A percentile compares a stretch with the other conserved stretches of the same genome.
Evolutionary conservation across 2,797 vertebrate genomes (phyloP).

Genomic region (Phoxinus dragarum): DNA sequence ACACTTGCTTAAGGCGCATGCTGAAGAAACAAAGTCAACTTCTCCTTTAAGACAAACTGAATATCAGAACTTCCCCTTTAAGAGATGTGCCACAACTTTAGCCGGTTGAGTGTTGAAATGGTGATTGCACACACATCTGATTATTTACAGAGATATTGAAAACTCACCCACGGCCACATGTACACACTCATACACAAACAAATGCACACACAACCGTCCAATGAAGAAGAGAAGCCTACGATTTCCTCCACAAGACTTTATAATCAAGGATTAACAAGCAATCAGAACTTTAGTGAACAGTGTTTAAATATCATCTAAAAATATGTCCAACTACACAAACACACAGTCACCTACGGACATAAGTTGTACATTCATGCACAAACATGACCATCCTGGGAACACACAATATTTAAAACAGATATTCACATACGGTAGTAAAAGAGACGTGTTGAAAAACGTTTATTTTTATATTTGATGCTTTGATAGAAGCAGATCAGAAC

Average conservation of each 20-base stretch:
- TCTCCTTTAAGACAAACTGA: slow-evolving; percentile 46
- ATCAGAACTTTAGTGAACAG: not conserved
- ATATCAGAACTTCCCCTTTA: slow-evolving; percentile 41
- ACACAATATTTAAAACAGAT: not conserved
- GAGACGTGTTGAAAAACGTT: not conserved
- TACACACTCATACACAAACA: slow-evolving; percentile 31
- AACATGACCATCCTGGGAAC: not conserved
- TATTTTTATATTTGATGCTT: not conserved
- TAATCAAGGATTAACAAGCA: not conserved
- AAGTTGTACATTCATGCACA: not conserved
- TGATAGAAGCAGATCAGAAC: not conserved
- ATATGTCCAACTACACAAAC: not conserved
- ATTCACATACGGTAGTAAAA: not conserved
- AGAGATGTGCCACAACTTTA: slow-evolving; percentile 12
- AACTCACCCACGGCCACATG: slow-evolving; percentile 2
- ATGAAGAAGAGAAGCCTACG: not conserved
- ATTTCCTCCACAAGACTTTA: not conserved
- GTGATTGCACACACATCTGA: slow-evolving; percentile 58
- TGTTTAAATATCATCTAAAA: not conserved
- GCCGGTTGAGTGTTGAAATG: slow-evolving; percentile 56
- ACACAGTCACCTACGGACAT: not conserved
- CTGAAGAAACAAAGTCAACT: slow-evolving; percentile 30
- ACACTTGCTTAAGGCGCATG: slow-evolving; percentile 12
- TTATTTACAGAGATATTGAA: slow-evolving; percentile 40
- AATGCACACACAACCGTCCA: not conserved